phyloP scores from a whole-genome alignment of 2,113 vertebrate species.

The Butastur rufipennis region DNA sequence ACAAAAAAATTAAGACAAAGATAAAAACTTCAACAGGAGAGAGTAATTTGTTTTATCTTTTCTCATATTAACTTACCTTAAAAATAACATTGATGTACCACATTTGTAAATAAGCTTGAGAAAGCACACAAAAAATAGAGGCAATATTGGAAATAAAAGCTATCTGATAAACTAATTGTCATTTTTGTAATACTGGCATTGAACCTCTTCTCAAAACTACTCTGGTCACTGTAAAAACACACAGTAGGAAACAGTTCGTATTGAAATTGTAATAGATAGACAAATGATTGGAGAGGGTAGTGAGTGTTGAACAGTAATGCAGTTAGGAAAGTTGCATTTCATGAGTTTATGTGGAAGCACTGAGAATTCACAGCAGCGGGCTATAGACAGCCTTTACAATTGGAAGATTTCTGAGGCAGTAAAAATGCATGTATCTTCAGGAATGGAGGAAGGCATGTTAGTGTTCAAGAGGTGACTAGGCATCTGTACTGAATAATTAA shows the following conservation, averaged over 20 bases:
- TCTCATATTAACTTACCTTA: slow-evolving; percentile 60
- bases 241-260: background rate
- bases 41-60: slow-evolving; percentile 65
- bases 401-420: background rate
- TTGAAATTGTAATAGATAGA: background rate
- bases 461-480: background rate
- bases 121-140: background rate
- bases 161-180: background rate
- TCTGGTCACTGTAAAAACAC: background rate
- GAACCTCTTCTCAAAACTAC: background rate
- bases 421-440: background rate
- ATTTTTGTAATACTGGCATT: background rate
- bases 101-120: background rate
- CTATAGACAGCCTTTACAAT: background rate
- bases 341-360: background rate
- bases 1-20: slow-evolving; percentile 44
- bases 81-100: slow-evolving; percentile 23
- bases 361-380: background rate
- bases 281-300: background rate
- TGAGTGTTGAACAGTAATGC: background rate
- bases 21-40: slow-evolving; percentile 54
- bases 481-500: background rate
- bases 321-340: background rate
- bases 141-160: background rate
- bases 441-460: background rate